Conservation (phyloP, 2,113 vertebrate species). For the Sigmodon hispidus region DNA sequence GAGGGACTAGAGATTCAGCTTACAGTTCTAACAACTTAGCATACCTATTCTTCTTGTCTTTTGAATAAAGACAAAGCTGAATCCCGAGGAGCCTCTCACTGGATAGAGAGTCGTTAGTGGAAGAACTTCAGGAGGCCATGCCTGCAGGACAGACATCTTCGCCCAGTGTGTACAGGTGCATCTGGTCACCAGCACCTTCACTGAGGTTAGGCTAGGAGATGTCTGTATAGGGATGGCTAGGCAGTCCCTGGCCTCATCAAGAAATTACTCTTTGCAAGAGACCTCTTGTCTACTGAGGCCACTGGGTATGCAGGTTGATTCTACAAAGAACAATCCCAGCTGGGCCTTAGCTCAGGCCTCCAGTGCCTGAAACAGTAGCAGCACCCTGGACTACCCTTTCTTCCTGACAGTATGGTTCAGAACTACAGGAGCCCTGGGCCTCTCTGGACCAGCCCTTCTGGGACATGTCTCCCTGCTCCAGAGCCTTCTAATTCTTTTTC, state of each 20-base stretch:
- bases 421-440: background rate
- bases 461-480: constrained; percentile 11
- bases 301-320: background rate
- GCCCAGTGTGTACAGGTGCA: background rate
- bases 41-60: background rate
- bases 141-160: background rate
- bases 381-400: background rate
- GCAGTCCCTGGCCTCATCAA: background rate
- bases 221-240: background rate
- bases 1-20: background rate
- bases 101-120: background rate
- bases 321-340: background rate
- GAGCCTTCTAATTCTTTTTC: background rate
- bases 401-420: background rate
- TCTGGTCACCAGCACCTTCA: background rate
- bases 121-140: background rate
- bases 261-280: background rate
- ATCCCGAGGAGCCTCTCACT: background rate
- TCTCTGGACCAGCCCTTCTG: background rate
- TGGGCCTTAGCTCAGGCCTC: background rate
- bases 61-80: background rate
- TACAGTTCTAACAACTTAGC: background rate
- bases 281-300: background rate
- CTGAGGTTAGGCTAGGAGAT: background rate
- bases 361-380: background rate